A percentile compares a stretch with the other conserved stretches of the same genome.
phyloP scores from a whole-genome alignment of 2,797 vertebrate genomes.

The Columba guinea region DNA sequence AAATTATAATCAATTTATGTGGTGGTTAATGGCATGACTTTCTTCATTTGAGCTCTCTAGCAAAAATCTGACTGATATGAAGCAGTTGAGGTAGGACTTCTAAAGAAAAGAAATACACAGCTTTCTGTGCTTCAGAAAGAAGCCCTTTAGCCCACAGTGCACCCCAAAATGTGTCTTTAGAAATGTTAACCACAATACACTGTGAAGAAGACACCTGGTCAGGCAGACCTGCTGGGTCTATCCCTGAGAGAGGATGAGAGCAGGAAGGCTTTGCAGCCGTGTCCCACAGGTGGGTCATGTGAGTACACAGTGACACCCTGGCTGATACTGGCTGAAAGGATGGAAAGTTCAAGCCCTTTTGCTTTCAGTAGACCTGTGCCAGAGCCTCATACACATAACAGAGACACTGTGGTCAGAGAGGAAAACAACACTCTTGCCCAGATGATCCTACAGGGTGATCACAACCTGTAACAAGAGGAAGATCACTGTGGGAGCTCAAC shows the following conservation, averaged over 20 bases:
- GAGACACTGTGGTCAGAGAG: neutral
- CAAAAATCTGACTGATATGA: neutral
- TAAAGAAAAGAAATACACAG: neutral
- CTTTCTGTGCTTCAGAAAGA: neutral
- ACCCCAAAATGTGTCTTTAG: neutral
- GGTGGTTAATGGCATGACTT: neutral
- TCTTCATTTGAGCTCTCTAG: neutral
- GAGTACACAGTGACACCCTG: neutral
- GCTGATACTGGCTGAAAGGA: neutral
- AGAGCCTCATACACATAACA: neutral
- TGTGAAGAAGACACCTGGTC: neutral
- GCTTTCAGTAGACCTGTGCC: neutral
- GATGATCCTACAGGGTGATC: neutral
- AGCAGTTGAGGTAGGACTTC: neutral
- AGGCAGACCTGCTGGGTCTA: neutral
- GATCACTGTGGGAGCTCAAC: neutral
- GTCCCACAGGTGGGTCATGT: neutral
- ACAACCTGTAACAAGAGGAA: neutral
- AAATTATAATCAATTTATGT: neutral
- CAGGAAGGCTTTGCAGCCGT: neutral
- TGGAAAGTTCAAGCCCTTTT: neutral
- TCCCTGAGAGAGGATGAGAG: accelerated
- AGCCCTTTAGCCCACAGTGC: neutral
- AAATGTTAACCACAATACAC: neutral
- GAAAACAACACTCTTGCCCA: neutral